Evolutionary conservation across 2,797 vertebrate genomes (phyloP).

Genomic region (Darevskia mixta): DNA sequence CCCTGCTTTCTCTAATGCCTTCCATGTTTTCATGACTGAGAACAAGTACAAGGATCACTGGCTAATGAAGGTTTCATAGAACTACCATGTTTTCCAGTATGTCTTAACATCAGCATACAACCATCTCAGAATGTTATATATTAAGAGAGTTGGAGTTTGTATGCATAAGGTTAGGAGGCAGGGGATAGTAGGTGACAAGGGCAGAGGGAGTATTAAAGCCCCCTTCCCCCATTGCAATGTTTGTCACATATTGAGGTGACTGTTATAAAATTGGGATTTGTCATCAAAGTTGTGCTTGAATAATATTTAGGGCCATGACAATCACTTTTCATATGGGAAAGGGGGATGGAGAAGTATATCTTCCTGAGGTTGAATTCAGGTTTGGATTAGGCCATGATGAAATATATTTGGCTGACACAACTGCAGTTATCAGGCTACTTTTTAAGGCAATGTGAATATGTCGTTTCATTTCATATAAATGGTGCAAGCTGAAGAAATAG

Average conservation of each 20-base stretch:
- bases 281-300: neutral
- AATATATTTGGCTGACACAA: conserved; percentile 15
- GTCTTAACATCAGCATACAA: neutral
- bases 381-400: neutral
- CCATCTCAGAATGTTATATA: neutral
- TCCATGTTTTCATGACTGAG: neutral
- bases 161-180: neutral
- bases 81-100: neutral
- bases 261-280: neutral
- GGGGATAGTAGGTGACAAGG: no score
- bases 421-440: neutral
- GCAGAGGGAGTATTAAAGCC: neutral
- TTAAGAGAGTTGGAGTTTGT: neutral
- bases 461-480: neutral
- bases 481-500: neutral
- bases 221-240: neutral
- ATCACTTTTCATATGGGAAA: neutral
- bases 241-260: neutral
- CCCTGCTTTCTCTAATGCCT: neutral
- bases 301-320: neutral
- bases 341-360: neutral
- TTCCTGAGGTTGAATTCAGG: neutral
- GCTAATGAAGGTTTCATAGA: neutral
- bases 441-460: neutral
- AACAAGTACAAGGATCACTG: neutral